Conservation (phyloP, 2,113 vertebrate species). For the Rousettus leschenaultii region DNA sequence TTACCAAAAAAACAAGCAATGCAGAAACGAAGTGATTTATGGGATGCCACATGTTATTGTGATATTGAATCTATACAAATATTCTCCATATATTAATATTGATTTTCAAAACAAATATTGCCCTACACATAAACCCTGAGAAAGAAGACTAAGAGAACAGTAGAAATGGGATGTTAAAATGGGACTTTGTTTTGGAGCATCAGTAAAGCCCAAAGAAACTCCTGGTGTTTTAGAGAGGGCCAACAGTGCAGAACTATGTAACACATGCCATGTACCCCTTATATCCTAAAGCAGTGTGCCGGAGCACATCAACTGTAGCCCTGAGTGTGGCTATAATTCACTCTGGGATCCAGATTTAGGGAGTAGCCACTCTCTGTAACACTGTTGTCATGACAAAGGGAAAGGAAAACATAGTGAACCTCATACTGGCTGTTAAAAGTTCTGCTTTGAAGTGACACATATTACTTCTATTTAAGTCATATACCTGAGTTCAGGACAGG, state of each 20-base stretch:
- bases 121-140: background rate
- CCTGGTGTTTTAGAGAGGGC: background rate
- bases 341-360: background rate
- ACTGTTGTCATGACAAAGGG: background rate
- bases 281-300: background rate
- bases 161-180: background rate
- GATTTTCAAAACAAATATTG: conserved; percentile 17
- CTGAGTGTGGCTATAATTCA: background rate
- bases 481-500: background rate
- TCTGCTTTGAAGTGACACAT: background rate
- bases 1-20: conserved; percentile 22
- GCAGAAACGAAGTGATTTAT: background rate
- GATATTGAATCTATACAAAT: background rate
- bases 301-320: background rate
- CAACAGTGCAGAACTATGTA: background rate
- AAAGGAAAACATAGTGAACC: background rate
- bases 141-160: background rate
- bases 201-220: background rate
- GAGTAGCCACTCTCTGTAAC: background rate
- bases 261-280: background rate
- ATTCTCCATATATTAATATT: background rate
- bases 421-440: background rate
- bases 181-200: background rate
- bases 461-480: background rate
- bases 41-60: background rate